Evolutionary conservation across 2,888 invertebrate genomes (phyloP).

Genomic region (Drosophila peninsularis): DNA sequence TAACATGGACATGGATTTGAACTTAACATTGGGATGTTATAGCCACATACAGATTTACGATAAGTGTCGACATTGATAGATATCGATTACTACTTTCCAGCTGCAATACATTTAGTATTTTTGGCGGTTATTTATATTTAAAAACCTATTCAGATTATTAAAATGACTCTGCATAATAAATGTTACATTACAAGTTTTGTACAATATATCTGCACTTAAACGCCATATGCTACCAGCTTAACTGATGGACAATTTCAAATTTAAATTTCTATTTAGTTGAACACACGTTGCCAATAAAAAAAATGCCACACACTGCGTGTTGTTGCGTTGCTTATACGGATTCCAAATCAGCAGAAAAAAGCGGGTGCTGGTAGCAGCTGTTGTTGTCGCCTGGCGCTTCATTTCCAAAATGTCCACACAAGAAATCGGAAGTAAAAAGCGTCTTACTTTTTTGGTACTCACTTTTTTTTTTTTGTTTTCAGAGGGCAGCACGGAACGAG

Average conservation of each 20-base stretch:
- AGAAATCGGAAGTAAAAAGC: slow-evolving; percentile 77
- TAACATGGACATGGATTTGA: not conserved
- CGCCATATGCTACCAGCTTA: slow-evolving; percentile 59
- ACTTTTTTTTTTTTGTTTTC: slow-evolving; percentile 6
- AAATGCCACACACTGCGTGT: slow-evolving; percentile 63
- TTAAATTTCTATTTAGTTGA: slow-evolving; percentile 37
- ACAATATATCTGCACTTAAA: not conserved
- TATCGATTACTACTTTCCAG: slow-evolving; percentile 7
- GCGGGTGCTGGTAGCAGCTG: slow-evolving; percentile 67
- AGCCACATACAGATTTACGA: not conserved
- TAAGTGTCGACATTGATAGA: not conserved
- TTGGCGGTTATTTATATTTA: slow-evolving; percentile 15
- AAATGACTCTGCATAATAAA: not conserved
- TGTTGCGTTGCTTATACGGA: slow-evolving; percentile 66
- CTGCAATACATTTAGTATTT: slow-evolving; percentile 9
- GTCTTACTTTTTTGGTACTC: slow-evolving; percentile 23
- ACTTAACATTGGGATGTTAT: slow-evolving; percentile 1
- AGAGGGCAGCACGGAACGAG: slow-evolving; percentile 33
- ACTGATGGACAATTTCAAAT: slow-evolving; percentile 2
- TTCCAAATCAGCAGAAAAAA: slow-evolving; percentile 74
- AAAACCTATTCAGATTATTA: not conserved
- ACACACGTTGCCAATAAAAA: slow-evolving; percentile 24
- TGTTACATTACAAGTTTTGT: too few species aligned
- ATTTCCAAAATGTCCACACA: slow-evolving; percentile 50
- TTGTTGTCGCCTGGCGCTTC: slow-evolving; percentile 66